Evolutionary conservation across 2,113 vertebrate species (phyloP).

Genomic region (Heloderma charlesbogerti): DNA sequence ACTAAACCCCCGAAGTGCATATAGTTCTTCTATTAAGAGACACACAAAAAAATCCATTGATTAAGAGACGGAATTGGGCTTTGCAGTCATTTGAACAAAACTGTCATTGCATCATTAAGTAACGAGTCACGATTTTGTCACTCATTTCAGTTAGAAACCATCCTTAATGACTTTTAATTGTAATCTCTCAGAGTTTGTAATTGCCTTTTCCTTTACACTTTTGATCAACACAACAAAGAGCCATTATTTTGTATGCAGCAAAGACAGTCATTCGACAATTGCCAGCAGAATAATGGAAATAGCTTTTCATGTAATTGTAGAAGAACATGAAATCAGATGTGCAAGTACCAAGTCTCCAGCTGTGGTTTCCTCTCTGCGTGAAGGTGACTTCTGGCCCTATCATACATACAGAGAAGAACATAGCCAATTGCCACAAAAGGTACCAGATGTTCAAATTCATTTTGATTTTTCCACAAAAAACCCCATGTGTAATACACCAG

Average conservation of each 20-base stretch:
- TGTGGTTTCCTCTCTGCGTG: background rate
- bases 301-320: background rate
- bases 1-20: background rate
- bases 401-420: background rate
- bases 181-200: slow-evolving; percentile 31
- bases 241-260: slow-evolving; percentile 1
- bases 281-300: slow-evolving; percentile 13
- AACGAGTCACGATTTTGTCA: slow-evolving; percentile 33
- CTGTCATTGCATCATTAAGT: slow-evolving; percentile 7
- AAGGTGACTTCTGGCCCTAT: slow-evolving; percentile 22
- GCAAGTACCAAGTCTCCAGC: background rate
- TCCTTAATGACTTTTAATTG: slow-evolving; percentile 29
- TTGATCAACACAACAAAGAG: slow-evolving; percentile 33
- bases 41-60: background rate
- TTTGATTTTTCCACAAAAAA: background rate
- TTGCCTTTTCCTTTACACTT: slow-evolving; percentile 37
- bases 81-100: slow-evolving; percentile 19
- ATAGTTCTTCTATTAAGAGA: background rate
- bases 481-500: background rate
- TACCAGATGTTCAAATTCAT: background rate
- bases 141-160: slow-evolving; percentile 16
- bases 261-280: background rate
- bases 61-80: background rate
- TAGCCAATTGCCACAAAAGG: background rate
- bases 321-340: background rate